Base-by-base conservation (phyloP, 2,113 vertebrate species). In the Dinomys branickii region DNA sequence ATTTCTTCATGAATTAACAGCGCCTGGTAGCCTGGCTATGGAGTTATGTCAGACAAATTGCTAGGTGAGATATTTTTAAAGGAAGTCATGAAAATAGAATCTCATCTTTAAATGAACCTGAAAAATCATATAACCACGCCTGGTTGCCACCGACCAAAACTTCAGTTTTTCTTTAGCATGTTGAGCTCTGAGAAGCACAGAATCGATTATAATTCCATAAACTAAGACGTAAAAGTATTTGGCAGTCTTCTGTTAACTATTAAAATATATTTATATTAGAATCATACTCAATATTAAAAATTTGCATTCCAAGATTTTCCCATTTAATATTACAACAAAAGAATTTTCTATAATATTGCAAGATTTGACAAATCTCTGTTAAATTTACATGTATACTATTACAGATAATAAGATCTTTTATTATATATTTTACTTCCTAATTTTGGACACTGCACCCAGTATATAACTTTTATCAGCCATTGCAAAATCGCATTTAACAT, bases 41-140 rank as follows among this genome's bases (percentile, higher is more conserved):
- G 65, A 94, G 20, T n/a, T 82, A 3, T 77, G 52, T 38, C 38
- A 91, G n/a, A 67, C 9, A 50, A 93, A 5, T 71, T 85, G 52
- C 67, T 75, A 90, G 96, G 92, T 97, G 85, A 97, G 94, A n/a
- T 94, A 28, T 30, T 24, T 38, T 28, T 35, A 14, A n/a, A 41
- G 9, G 0, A 86, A 90, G 77, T 95, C 2, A 82, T 61, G 7
- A 78, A 59, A 69, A 61, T 47, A 67, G 33, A 71, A 38, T 44
- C 2, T 59, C 9, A 81, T 14, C 0, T 82, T 94, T 77, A 54
- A 54, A 90, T 28, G n/a, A 4, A 88, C 44, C 33, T 93, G 86
- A 78, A 58, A 95, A 75, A 83, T 83, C 22, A 33, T 73, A 80
- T 41, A 58, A 73, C 22, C 30, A 94, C 3, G 2, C 5, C 12